These are phyloP conservation scores for Agrochola litura DNA, from an alignment of 2,888 invertebrate genomes.

Conservation along the genomic window DNA sequence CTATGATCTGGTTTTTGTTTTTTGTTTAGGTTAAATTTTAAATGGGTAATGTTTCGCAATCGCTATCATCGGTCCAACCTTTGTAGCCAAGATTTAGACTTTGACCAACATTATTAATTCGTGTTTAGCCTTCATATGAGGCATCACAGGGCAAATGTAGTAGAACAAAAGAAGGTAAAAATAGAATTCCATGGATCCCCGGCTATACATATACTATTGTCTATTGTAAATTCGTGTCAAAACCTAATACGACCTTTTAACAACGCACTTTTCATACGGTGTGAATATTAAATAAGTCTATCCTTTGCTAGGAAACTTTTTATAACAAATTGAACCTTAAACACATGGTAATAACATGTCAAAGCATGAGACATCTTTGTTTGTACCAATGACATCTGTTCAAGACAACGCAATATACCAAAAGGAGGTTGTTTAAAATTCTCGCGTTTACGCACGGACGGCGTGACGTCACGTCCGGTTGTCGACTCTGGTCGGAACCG, in stretches of 20 bases:
- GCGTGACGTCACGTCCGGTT: slow-evolving; percentile 88
- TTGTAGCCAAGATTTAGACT: slow-evolving; percentile 25
- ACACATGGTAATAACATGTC: slow-evolving; percentile 70
- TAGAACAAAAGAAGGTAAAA: slow-evolving; percentile 71
- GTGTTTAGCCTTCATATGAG: slow-evolving; percentile 45
- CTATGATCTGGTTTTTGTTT: background rate
- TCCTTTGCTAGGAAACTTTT: slow-evolving; percentile 64
- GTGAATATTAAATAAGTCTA: slow-evolving; percentile 83
- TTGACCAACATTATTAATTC: slow-evolving; percentile 44
- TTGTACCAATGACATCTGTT: slow-evolving; percentile 85
- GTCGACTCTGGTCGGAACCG: slow-evolving; percentile 73
- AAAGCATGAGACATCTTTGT: slow-evolving; percentile 76
- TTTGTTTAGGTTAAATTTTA: background rate
- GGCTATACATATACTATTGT: slow-evolving; percentile 68
- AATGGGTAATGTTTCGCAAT: background rate
- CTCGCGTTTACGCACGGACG: slow-evolving; percentile 85
- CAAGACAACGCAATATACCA: slow-evolving; percentile 83
- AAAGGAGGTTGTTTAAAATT: slow-evolving; percentile 89
- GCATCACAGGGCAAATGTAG: slow-evolving; percentile 39
- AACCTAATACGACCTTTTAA: slow-evolving; percentile 84
- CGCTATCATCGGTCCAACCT: background rate
- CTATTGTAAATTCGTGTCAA: slow-evolving; percentile 81
- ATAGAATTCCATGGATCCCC: slow-evolving; percentile 73
- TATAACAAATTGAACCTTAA: slow-evolving; percentile 75
- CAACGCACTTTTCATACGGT: slow-evolving; percentile 82